Base-by-base conservation (phyloP, 2,888 invertebrate species). In the Dicycla oo region DNA sequence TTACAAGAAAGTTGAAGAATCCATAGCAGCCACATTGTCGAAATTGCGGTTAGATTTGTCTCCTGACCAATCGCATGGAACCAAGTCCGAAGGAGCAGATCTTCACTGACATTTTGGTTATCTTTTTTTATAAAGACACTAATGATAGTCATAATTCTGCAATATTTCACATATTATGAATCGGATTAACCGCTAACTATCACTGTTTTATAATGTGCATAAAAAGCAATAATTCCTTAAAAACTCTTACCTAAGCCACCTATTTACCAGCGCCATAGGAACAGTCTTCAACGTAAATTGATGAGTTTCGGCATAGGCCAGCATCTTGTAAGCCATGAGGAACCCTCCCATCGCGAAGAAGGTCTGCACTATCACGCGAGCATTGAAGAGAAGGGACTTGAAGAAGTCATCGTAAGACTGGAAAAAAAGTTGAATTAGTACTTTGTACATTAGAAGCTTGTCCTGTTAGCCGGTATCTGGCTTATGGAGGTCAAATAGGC, bases 321-420 rank as follows among this genome's bases (percentile, higher is more conserved):
- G 86, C 95, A 95, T 95, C 88, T 96, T 95, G 88, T 96, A 94
- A 0, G 95, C 95, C 95, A 95, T 95, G 3, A 95, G 89, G 83
- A 95, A 95, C 0, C 95, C 95, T 1, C 95, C 95, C 94, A 95
- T 95, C 47, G 95, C 94, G 88, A 95, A 95, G 91, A 96, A 96
- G 51, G 95, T 94, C 80, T 96, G 95, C 5, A 96, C 95, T 61
- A 96, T 95, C 6, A 95, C 88, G 0, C 95, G 90, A 0, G 95
- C 95, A 80, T 96, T 96, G 91, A 94, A 95, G 3, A 95, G 93
- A 0, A 96, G 91, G 0, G 93, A 88, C 75, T 95, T 95, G 91
- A 96, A 95, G 91, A 95, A 95, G 69, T 96, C 95, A 60, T 91
- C 91, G 88, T 96, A 96, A 0, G 95, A 94, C 95, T 96, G 93